phyloP scores from a whole-genome alignment of 2,888 invertebrate genomes.

The Trypoxylon attenuatum region DNA sequence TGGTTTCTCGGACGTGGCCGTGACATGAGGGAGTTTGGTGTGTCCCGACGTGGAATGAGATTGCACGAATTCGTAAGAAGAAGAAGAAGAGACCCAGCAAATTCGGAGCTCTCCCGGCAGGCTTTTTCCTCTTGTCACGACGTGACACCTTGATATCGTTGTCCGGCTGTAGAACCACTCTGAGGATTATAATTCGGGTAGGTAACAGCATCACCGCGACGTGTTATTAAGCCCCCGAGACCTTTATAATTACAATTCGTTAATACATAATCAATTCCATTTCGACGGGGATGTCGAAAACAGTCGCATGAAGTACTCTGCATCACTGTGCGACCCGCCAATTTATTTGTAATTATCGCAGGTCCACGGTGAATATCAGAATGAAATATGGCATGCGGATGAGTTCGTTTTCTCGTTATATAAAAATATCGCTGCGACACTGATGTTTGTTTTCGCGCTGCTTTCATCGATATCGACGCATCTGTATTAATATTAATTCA shows the following conservation, averaged over 20 bases:
- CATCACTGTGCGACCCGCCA: too few relatives aligned
- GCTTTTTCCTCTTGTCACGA: neutral
- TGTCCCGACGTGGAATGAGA: too few relatives aligned
- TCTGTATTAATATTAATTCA: too few relatives aligned
- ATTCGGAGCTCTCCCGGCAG: neutral
- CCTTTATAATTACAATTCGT: neutral
- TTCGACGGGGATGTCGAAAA: neutral
- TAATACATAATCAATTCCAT: conserved; percentile 1
- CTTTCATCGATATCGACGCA: too few relatives aligned
- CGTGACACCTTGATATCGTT: neutral
- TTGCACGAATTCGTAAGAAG: too few relatives aligned
- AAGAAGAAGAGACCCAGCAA: too few relatives aligned
- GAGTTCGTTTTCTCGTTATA: neutral
- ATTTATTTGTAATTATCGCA: neutral
- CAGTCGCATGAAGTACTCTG: neutral
- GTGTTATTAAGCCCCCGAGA: conserved; percentile 20
- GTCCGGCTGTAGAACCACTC: neutral
- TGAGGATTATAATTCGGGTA: neutral
- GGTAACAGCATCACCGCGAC: neutral
- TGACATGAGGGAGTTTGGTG: too few relatives aligned
- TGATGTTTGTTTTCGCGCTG: too few relatives aligned
- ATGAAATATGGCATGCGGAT: neutral
- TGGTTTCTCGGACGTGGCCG: too few relatives aligned
- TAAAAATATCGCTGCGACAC: too few relatives aligned
- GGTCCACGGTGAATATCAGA: neutral